Percentiles rank a stretch among this genome's conserved stretches.
phyloP scores from a whole-genome alignment of 2,113 vertebrate species.

The Aspidoscelis tigris region DNA sequence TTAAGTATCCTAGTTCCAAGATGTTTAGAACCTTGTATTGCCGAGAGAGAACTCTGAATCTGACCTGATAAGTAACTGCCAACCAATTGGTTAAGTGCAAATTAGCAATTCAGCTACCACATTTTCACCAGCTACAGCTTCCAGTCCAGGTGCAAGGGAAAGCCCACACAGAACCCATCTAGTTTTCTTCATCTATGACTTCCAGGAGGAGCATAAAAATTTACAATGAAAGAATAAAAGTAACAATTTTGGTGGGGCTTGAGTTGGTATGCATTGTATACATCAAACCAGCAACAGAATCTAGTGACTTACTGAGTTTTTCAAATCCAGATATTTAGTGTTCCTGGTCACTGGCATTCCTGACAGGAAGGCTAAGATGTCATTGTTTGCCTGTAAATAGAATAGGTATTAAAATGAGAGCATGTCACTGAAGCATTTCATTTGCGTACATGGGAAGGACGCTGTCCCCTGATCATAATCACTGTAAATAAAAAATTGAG shows the following conservation, averaged over 20 bases:
- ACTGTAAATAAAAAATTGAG: background rate
- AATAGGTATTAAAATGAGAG: conserved; percentile 2
- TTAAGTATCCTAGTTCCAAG: too few species aligned
- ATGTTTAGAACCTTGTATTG: too few species aligned
- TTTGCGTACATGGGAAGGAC: background rate
- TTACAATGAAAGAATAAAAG: background rate
- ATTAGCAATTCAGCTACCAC: too few species aligned
- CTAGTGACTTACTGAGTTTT: conserved; percentile 86
- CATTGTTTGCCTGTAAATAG: conserved; percentile 90
- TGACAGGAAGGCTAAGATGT: conserved; percentile 96
- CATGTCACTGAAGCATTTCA: conserved; percentile 9
- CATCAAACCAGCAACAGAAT: background rate
- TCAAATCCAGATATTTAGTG: conserved; percentile 97
- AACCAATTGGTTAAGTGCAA: too few species aligned
- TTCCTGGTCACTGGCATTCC: conserved; percentile 98
- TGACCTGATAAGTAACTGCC: too few species aligned
- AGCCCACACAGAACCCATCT: background rate
- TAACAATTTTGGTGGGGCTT: rapidly evolving
- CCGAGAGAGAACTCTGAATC: too few species aligned
- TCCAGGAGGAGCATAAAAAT: background rate
- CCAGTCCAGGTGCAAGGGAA: too few species aligned
- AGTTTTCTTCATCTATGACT: background rate
- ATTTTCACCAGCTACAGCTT: too few species aligned
- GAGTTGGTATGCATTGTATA: background rate
- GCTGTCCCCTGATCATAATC: background rate